These are phyloP conservation scores for Sialia sialis DNA, from an alignment of 2,113 vertebrate species.

Conservation along the genomic window DNA sequence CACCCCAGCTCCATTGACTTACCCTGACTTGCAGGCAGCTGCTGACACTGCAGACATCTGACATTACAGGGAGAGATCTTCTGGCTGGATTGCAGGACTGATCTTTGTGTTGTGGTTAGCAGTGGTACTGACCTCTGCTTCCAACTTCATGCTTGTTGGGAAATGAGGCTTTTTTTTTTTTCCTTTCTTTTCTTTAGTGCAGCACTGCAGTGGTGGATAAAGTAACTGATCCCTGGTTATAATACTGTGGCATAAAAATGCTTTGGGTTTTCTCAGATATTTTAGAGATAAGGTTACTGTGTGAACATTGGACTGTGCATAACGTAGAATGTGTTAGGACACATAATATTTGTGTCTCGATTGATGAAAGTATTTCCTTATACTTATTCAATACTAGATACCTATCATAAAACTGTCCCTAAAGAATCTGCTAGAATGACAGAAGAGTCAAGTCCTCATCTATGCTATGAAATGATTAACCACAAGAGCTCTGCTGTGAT, in stretches of 20 bases:
- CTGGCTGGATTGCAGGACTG: background rate
- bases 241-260: background rate
- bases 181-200: background rate
- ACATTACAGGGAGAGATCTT: background rate
- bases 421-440: background rate
- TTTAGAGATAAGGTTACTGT: background rate
- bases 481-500: background rate
- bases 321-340: background rate
- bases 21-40: background rate
- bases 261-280: background rate
- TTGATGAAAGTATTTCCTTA: conserved; percentile 15
- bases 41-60: background rate
- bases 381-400: background rate
- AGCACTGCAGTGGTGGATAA: background rate
- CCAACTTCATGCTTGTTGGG: background rate
- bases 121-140: conserved; percentile 24
- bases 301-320: background rate
- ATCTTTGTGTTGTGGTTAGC: background rate
- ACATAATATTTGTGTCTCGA: background rate
- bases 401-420: background rate
- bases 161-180: background rate
- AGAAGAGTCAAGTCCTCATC: background rate
- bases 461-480: background rate
- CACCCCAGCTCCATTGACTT: background rate
- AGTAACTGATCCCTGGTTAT: background rate